Evolutionary conservation across 2,888 invertebrate species (phyloP), one percentile per base, ranked within the genome.

Genomic region (Sinohyriopsis cumingii): DNA sequence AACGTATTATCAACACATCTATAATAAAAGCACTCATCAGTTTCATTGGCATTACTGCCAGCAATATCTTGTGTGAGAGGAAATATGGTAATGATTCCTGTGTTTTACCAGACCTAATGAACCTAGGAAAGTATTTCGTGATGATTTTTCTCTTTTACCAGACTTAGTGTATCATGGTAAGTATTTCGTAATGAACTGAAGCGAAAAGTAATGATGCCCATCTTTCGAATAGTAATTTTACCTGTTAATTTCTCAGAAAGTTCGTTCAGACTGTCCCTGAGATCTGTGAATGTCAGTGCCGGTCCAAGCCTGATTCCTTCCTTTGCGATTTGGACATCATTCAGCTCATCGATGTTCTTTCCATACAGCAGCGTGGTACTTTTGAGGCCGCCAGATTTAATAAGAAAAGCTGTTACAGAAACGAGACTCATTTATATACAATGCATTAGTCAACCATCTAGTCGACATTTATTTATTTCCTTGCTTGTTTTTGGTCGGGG

Each of bases 311-410:
- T 92, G 4, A 97, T 88, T 0, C 93, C 93, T 62, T 91, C 84
- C 0, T 92, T 88, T 6, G 73, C 79, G 25, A 92, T 90, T 15
- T 89, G 86, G 69, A 94, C 92, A 69, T 90, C 89, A 62, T 91
- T 92, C 89, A 98, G 90, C 90, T 95, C 95, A 1, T 90, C 84
- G 53, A 97, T 80, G 70, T 81, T 91, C 22, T 91, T 91, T 0
- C 96, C 94, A 84, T 94, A 94, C 65, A 97, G 92, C 66, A 96
- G 91, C 6, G 95, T 68, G 57, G 79, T 78, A 55, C 60, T 94
- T 89, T 95, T 96, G 0, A 94, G 93, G 87, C 95, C 96, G 85
- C 77, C 75, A 20, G 96, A 95, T 90, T 96, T 97, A 5, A 94
- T 93, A 91, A 97, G 97, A 20, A 97, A 94, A 0, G 93, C 93